These are phyloP conservation scores for Tetramorium alpestre DNA, from an alignment of 1,140 invertebrate genomes.

Conservation along the genomic window DNA sequence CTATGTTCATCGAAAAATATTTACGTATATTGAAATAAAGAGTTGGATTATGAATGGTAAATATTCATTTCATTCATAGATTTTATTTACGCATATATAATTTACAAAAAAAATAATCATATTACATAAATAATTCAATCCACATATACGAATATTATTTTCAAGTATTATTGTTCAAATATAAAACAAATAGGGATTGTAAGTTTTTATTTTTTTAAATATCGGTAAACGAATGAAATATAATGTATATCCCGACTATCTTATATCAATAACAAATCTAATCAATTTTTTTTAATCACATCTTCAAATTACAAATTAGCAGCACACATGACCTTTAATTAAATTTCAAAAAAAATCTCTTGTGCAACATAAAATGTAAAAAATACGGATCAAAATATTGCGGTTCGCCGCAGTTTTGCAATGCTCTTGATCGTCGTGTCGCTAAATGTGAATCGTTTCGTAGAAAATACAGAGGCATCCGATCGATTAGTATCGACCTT, in stretches of 20 bases:
- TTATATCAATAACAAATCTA: neutral
- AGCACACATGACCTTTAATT: neutral
- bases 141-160: neutral
- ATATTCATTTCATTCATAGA: conserved; percentile 21
- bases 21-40: conserved; percentile 27
- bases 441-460: neutral
- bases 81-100: neutral
- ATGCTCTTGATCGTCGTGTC: neutral
- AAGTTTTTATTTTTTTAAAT: neutral
- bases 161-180: neutral
- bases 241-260: neutral
- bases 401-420: neutral
- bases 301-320: neutral
- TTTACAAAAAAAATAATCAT: neutral
- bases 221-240: neutral
- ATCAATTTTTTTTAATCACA: neutral
- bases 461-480: neutral
- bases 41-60: neutral
- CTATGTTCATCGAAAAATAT: conserved; percentile 24
- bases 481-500: conserved; percentile 13
- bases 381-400: neutral
- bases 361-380: neutral
- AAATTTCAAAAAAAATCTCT: neutral
- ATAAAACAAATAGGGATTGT: neutral
- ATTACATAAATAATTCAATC: neutral